Base-by-base conservation (phyloP, 2,113 vertebrate genomes). In the Rana temporaria region DNA sequence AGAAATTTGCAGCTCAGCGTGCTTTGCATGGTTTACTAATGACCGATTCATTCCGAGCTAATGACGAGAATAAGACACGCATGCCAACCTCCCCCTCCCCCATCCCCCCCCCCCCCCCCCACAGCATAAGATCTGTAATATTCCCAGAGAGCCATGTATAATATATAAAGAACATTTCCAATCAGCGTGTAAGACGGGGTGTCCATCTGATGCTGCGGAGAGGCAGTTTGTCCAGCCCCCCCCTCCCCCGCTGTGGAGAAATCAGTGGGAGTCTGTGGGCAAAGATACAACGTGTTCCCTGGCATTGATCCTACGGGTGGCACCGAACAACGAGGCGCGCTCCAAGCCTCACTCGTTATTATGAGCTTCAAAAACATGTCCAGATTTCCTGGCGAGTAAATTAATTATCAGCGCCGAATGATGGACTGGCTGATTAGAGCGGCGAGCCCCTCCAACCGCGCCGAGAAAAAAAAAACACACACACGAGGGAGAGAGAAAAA, bases 321-420 rank as follows among this genome's bases (percentile, higher is more conserved):
- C 79, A 82, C 79, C 30, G 53, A 57, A 74, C 64, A 48, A 42
- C 69, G 74, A 82, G 60, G 32, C 70, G 2, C 15, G 55, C 79
- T 82, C 79, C 79, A 82, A 81, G 66, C 42, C 67, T 56, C 30
- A 11, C 70, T 82, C 74, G 79, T 82, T 82, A 38, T 65, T 82
- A 38, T 65, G 52, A 74, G 60, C 70, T 66, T 48, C 73, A 66
- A 75, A 81, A 82, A 82, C 79, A 82, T 38, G 52, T 70, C 42
- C 79, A 74, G 79, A 82, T 73, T 72, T 82, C 70, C 70, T 66
- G 69, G 60, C 79, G 20, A 65, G 60, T 34, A 66, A 82, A 82
- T 82, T 56, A 82, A 82, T 82, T 82, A 56, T 82, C 59, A 26
- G 24, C 48, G 6, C 26, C 57, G 6, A 66, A 64, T 56, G 69